Evolutionary conservation across 2,113 vertebrate species (phyloP).

Genomic region (Limnothrissa miodon): DNA sequence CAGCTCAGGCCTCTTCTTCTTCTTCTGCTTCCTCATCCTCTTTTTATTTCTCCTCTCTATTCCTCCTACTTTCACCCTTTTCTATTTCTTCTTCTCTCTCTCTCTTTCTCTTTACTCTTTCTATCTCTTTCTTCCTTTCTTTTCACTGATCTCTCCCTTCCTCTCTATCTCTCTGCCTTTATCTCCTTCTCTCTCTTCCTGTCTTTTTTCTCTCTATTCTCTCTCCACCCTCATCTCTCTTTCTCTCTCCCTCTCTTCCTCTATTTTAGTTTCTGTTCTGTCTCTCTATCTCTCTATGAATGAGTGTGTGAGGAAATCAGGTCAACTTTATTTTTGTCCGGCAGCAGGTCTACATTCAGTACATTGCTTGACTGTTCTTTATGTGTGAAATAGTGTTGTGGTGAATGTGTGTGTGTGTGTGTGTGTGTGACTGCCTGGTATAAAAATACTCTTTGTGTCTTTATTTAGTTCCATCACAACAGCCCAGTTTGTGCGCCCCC

Average conservation of each 20-base stretch:
- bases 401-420: background rate
- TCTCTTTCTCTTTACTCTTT: background rate
- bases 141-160: background rate
- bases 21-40: background rate
- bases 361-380: constrained; percentile 20
- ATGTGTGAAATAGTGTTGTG: background rate
- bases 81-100: background rate
- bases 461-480: constrained; percentile 23
- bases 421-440: background rate
- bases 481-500: background rate
- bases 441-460: constrained; percentile 22
- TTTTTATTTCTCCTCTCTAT: background rate
- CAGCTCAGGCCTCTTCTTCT: background rate
- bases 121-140: background rate
- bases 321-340: constrained; percentile 25
- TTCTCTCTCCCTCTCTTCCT: too few species aligned
- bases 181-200: background rate
- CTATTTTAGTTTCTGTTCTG: background rate
- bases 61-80: background rate
- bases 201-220: background rate
- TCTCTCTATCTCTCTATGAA: background rate
- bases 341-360: constrained; percentile 27
- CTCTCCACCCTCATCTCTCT: background rate
- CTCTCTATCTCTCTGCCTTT: background rate
- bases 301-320: background rate